A percentile compares a stretch with the other conserved stretches of the same genome.
phyloP scores from a whole-genome alignment of 2,888 invertebrate genomes.

The Eupithecia pulchellata region DNA sequence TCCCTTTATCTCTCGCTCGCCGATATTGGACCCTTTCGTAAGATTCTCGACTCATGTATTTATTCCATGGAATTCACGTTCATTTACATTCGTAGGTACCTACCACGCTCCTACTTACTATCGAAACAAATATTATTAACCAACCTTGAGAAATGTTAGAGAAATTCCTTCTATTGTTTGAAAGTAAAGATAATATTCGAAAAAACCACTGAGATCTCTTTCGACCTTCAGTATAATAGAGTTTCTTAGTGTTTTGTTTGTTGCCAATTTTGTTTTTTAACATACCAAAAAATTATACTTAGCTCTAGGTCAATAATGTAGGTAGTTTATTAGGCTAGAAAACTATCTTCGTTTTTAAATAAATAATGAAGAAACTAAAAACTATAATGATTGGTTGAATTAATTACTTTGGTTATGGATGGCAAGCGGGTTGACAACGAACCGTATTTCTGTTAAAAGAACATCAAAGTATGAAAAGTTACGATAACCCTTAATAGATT shows the following conservation, averaged over 20 bases:
- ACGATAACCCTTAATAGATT: no score
- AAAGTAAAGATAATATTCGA: constrained; percentile 7
- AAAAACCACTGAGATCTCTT: background rate
- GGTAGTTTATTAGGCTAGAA: no score
- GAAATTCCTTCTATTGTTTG: constrained; percentile 7
- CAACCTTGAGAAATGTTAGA: constrained; percentile 7
- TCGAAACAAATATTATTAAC: constrained; percentile 23
- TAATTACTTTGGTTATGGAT: no score
- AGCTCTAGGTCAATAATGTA: background rate
- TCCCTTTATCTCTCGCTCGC: background rate
- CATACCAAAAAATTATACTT: background rate
- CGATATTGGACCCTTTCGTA: constrained; percentile 7
- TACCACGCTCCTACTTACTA: background rate
- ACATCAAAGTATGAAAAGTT: no score
- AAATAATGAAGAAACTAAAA: background rate
- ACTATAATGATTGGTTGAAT: no score
- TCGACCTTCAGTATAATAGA: constrained; percentile 1
- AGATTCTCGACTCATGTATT: constrained; percentile 26
- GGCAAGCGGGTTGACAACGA: no score
- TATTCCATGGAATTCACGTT: constrained; percentile 19
- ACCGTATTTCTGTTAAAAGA: no score
- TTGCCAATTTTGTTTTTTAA: background rate
- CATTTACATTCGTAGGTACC: constrained; percentile 24
- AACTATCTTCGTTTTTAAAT: background rate
- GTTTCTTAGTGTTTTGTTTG: constrained; percentile 1